Conservation (phyloP, 2,888 invertebrate genomes). For the Keiferia lycopersicella region DNA sequence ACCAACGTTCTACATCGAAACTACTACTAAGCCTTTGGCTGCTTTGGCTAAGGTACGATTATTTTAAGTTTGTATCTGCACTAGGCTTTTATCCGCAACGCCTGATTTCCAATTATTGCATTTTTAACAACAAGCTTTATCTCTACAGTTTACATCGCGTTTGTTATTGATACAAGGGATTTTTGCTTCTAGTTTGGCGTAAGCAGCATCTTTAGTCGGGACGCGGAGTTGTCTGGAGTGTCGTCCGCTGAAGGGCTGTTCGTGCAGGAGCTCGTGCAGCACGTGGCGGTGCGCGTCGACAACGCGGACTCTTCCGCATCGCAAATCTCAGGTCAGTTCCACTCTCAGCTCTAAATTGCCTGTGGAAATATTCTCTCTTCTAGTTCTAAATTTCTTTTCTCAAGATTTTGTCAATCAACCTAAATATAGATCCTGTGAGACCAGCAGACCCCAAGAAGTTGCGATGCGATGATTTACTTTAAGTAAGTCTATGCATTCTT, state of each 20-base stretch:
- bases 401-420: too few relatives aligned
- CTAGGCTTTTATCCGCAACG: too few relatives aligned
- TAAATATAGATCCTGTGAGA: too few relatives aligned
- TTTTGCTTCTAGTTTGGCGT: slow-evolving; percentile 75
- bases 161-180: too few relatives aligned
- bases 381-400: too few relatives aligned
- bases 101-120: too few relatives aligned
- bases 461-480: too few relatives aligned
- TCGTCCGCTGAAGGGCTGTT: slow-evolving; percentile 83
- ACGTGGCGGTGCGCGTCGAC: slow-evolving; percentile 83
- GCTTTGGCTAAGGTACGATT: slow-evolving; percentile 78
- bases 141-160: too few relatives aligned
- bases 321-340: slow-evolving; percentile 66
- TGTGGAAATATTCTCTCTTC: too few relatives aligned
- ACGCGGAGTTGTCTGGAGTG: slow-evolving; percentile 82
- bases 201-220: slow-evolving; percentile 80
- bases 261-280: slow-evolving; percentile 84
- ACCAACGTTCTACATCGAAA: slow-evolving; percentile 83
- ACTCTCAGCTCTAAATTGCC: background rate
- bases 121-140: too few relatives aligned
- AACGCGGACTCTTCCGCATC: slow-evolving; percentile 74
- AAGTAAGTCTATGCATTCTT: too few relatives aligned
- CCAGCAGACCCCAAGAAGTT: too few relatives aligned
- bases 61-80: background rate
- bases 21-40: slow-evolving; percentile 83